phyloP scores from a whole-genome alignment of 2,797 vertebrate genomes.

The Melanotaenia boesemani region DNA sequence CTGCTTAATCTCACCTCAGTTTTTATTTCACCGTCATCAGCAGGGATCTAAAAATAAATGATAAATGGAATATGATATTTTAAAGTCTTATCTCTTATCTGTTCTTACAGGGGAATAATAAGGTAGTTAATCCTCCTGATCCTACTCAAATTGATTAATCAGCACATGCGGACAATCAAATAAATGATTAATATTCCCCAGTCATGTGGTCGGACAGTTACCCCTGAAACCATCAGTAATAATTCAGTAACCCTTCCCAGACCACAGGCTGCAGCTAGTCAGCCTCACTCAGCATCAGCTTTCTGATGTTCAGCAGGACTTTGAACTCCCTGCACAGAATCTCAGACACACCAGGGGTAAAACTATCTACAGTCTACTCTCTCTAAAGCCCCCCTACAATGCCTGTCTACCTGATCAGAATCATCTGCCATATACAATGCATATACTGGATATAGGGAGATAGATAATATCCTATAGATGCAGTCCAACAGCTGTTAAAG shows the following conservation, averaged over 20 bases:
- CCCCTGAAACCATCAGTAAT: conserved; percentile 88
- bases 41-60: conserved; percentile 89
- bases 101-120: conserved; percentile 87
- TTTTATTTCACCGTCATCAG: conserved; percentile 88
- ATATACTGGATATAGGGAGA: conserved; percentile 7
- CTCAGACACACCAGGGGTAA: conserved; percentile 64
- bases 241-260: conserved; percentile 87
- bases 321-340: conserved; percentile 78
- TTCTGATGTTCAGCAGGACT: conserved; percentile 81
- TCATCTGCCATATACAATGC: conserved; percentile 15
- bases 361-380: conserved; percentile 62
- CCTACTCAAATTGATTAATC: conserved; percentile 89
- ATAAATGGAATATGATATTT: conserved; percentile 90
- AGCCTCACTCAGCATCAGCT: conserved; percentile 77
- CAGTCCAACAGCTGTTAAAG: conserved; percentile 12
- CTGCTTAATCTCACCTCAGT: conserved; percentile 84
- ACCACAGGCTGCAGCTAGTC: conserved; percentile 80
- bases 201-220: conserved; percentile 84
- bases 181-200: conserved; percentile 89
- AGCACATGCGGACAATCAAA: conserved; percentile 89
- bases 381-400: conserved; percentile 33
- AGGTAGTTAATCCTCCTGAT: conserved; percentile 89
- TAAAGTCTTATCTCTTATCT: conserved; percentile 88
- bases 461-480: background rate
- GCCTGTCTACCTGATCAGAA: conserved; percentile 53